phyloP scores from a whole-genome alignment of 1,140 invertebrate species.

The Drosophila paulistorum region DNA sequence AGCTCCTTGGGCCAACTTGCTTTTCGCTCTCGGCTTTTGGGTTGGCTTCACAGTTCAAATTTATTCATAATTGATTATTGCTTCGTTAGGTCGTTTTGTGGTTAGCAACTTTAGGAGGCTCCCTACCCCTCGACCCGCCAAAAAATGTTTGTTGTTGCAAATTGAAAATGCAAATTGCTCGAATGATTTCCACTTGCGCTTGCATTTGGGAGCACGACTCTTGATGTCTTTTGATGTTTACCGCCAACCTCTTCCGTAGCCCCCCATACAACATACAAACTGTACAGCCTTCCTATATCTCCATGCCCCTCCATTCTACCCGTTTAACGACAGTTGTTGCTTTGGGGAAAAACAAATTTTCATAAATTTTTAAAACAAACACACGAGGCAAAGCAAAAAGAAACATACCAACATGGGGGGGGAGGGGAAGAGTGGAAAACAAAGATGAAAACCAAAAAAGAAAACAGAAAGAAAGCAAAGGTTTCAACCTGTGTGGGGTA shows the following conservation, averaged over 20 bases:
- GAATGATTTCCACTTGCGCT: slow-evolving; percentile 53
- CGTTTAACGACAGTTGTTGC: slow-evolving; percentile 26
- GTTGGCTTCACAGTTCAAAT: slow-evolving; percentile 44
- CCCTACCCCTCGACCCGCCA: background rate
- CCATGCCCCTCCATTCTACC: background rate
- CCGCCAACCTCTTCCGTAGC: slow-evolving; percentile 11
- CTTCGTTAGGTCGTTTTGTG: slow-evolving; percentile 72
- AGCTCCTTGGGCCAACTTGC: slow-evolving; percentile 28
- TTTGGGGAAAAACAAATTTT: slow-evolving; percentile 78
- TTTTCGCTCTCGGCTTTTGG: background rate
- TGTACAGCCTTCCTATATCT: background rate
- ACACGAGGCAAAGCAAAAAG: slow-evolving; percentile 32
- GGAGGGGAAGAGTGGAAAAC: too few species aligned
- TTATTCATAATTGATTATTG: slow-evolving; percentile 83
- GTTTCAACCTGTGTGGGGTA: slow-evolving; percentile 17
- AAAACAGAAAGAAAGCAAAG: slow-evolving; percentile 43
- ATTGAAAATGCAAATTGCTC: slow-evolving; percentile 80
- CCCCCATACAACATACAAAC: background rate
- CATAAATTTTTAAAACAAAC: slow-evolving; percentile 81
- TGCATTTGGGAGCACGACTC: slow-evolving; percentile 31
- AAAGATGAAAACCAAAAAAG: background rate
- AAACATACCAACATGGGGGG: slow-evolving; percentile 3
- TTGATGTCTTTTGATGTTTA: slow-evolving; percentile 68
- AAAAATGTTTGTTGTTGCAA: slow-evolving; percentile 72
- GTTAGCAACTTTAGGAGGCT: slow-evolving; percentile 14